Base-by-base conservation (phyloP, 2,797 vertebrate genomes). In the Botia kubotai region DNA sequence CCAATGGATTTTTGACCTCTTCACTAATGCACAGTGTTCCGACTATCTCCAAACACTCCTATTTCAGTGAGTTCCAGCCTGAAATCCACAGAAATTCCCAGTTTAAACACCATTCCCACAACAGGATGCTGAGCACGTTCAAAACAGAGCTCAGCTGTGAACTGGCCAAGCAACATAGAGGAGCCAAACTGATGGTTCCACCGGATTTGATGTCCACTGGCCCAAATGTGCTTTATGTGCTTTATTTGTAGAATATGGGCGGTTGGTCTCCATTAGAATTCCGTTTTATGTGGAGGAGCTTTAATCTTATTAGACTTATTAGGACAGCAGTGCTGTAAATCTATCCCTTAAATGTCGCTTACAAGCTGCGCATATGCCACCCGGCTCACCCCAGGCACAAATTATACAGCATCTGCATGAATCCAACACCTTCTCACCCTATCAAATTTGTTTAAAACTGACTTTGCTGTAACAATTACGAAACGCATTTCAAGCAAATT, bases 1-100 rank as follows among this genome's bases (percentile, higher is more conserved):
- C 93, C 91, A 91, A 88, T 82, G 86, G 92, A 89, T 89, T 87
- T 88, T 86, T 90, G 92, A 92, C 92, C 91, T 93, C 90, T 87
- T 86, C n/a, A 12, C 68, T 48, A 62, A 85, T 62, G 69, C 69
- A 21, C 72, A 75, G 67, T 29, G n/a, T 58, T 83, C 65, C 63
- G 81, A 78, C 33, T 84, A 82, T 71, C 78, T 80, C 75, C 26
- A 48, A 74, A 75, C 23, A 43, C 57, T 80, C 77, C 57, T 55
- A 74, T 66, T 62, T 50, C 46, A 57, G 73, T 72, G 60, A 52
- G 36, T 57, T 39, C 69, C 66, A 58, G 65, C 6, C 65, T 39
- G 10, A 81, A 74, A 73, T 72, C 60, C 77, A 68, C 68, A 70
- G 29, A 72, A 55, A 80, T 19, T 26, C 71, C 29, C 17, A 63